Evolutionary conservation across 2,113 vertebrate genomes (phyloP).

Genomic region (Delphinapterus leucas): DNA sequence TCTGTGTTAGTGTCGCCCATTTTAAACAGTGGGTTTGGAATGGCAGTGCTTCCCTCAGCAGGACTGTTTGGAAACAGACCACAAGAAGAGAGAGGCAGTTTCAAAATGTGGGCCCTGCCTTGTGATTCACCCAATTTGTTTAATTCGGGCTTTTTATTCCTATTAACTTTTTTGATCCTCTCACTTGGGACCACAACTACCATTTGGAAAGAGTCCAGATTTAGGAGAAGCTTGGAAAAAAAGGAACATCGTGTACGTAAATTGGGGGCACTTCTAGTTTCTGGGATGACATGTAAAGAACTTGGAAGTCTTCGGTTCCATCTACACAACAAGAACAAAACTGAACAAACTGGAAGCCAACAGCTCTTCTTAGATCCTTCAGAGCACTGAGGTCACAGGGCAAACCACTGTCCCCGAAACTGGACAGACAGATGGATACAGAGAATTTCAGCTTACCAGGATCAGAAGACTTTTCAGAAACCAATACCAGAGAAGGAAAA

Average conservation of each 20-base stretch:
- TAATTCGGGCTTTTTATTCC: background rate
- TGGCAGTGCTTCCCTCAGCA: background rate
- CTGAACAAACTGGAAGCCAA: background rate
- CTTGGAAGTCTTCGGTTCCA: background rate
- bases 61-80: background rate
- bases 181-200: background rate
- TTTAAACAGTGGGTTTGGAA: background rate
- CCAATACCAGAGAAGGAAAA: background rate
- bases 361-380: background rate
- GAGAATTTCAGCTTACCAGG: background rate
- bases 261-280: background rate
- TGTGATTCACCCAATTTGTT: background rate
- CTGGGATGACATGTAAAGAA: background rate
- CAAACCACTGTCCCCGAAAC: background rate
- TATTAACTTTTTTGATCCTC: background rate
- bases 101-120: background rate
- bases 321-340: background rate
- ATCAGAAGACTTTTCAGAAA: slow-evolving; percentile 6
- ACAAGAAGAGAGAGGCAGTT: background rate
- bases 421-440: background rate
- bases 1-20: background rate
- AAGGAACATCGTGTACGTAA: background rate
- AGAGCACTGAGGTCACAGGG: background rate
- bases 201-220: slow-evolving; percentile 1
- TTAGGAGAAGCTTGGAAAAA: background rate